Base-by-base conservation (phyloP, 2,888 invertebrate species). In the Celastrina argiolus region DNA sequence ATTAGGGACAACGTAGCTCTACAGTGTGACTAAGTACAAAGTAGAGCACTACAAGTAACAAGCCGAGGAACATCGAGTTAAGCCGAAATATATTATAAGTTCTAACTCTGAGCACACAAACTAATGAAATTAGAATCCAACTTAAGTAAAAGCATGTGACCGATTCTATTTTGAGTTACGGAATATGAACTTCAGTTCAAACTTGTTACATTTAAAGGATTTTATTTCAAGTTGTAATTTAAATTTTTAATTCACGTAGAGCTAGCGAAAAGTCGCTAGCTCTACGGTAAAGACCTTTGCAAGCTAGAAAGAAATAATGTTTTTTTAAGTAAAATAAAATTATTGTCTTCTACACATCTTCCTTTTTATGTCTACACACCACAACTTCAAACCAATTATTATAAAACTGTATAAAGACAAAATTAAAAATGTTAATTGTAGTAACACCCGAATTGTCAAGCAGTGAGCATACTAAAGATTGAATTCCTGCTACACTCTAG, bases 61-160 rank as follows among this genome's bases (percentile, higher is more conserved):
- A 59, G 36, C 34, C 8, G 16, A 8, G 59, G 12, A 36, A 59
- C 36, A 59, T 36, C 59, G 18, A 59, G 59, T 34, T 59, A 18
- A 59, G 59, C 59, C 34, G 34, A 61, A 61, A 61, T 61, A 61
- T 61, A 61, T 61, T 18, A 39, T n/a, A n/a, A n/a, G n/a, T n/a
- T n/a, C 59, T 59, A 31, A 28, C 36, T 39, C 36, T 22, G 36
- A 39, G 36, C 61, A 59, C 59, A 61, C 61, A 22, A 61, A 61
- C 36, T 61, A 61, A 61, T 61, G 61, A 61, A 61, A 61, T 61
- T 61, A 61, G 61, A 36, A 61, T 61, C 61, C 61, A 36, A 61
- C 61, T 61, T 61, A 59, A 39, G 39, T 61, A 61, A 61, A 22
- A 61, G 61, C 61, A 39, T 61, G 61, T 39, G 61, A 61, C 61